Conservation (phyloP, 2,797 vertebrate genomes). For the Acanthopagrus latus region DNA sequence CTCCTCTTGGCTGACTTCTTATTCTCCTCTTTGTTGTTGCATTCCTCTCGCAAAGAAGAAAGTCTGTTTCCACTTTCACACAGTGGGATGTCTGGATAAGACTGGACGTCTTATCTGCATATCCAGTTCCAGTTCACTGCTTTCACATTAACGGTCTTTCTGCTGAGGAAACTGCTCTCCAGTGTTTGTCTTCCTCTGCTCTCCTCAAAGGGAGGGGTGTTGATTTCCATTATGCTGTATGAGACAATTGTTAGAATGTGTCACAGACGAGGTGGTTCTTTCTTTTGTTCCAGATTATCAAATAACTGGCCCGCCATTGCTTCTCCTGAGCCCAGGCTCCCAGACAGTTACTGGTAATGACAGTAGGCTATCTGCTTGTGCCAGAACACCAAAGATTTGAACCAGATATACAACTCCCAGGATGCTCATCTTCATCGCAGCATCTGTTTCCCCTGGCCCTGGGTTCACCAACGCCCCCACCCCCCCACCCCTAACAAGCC, state of each 20-base stretch:
- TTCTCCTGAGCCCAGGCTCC: conserved; percentile 28
- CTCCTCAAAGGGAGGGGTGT: conserved; percentile 53
- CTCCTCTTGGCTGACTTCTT: conserved; percentile 21
- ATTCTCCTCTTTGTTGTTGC: conserved; percentile 38
- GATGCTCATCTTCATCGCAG: conserved; percentile 70
- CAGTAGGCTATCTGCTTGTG: conserved; percentile 36
- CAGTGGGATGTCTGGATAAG: conserved; percentile 51
- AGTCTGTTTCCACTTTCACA: conserved; percentile 72
- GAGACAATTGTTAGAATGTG: conserved; percentile 51
- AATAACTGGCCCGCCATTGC: conserved; percentile 14
- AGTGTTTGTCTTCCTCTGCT: conserved; percentile 41
- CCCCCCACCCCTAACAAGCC: conserved; percentile 62
- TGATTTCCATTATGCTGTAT: conserved; percentile 59
- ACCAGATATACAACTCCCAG: conserved; percentile 65
- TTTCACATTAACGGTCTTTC: conserved; percentile 37
- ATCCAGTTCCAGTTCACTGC: conserved; percentile 56
- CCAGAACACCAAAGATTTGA: conserved; percentile 67
- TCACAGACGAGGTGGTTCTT: conserved; percentile 45
- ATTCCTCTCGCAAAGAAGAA: conserved; percentile 46
- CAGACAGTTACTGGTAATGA: conserved; percentile 50
- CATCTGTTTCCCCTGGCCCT: conserved; percentile 76
- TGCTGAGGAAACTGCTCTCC: conserved; percentile 33
- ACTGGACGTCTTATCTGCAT: conserved; percentile 59
- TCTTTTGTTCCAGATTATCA: conserved; percentile 63
- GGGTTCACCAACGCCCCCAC: conserved; percentile 17